Evolutionary conservation across 2,797 vertebrate genomes (phyloP).

Genomic region (Ctenopoma multispine): DNA sequence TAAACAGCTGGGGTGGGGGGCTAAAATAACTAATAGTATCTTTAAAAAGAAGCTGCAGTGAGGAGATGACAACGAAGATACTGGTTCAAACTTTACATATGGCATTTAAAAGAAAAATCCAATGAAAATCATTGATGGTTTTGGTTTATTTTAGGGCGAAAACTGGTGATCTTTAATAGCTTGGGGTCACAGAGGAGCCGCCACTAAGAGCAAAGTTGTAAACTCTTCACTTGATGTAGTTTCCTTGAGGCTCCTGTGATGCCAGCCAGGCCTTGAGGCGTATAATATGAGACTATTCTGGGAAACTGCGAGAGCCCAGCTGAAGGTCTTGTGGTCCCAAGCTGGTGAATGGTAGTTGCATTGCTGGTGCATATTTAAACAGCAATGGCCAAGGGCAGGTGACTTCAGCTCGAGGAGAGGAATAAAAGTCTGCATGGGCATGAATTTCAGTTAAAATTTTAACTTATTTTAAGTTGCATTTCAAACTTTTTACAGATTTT

Average conservation of each 20-base stretch:
- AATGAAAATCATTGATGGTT: background rate
- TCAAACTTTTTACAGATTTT: conserved; percentile 16
- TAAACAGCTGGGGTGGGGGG: background rate
- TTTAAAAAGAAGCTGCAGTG: background rate
- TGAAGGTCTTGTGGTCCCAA: conserved; percentile 64
- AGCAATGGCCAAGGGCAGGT: conserved; percentile 71
- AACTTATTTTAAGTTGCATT: background rate
- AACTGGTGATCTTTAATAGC: conserved; percentile 7
- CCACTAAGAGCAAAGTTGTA: conserved; percentile 41
- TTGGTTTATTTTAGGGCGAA: background rate
- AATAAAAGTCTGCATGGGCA: conserved; percentile 14
- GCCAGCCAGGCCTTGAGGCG: conserved; percentile 64
- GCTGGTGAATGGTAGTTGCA: conserved; percentile 50
- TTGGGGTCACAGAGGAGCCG: conserved; percentile 36
- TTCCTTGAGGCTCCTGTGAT: conserved; percentile 70
- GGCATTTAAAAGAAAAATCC: background rate
- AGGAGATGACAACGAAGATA: background rate
- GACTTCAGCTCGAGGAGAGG: conserved; percentile 46
- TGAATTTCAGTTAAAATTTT: conserved; percentile 4
- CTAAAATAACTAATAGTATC: too few species aligned
- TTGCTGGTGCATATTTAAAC: conserved; percentile 45
- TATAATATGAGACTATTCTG: conserved; percentile 77
- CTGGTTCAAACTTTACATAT: background rate
- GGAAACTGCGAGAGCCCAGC: conserved; percentile 75
- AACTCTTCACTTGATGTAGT: conserved; percentile 57